phyloP scores from a whole-genome alignment of 2,888 invertebrate genomes.

The Dusona sp. region DNA sequence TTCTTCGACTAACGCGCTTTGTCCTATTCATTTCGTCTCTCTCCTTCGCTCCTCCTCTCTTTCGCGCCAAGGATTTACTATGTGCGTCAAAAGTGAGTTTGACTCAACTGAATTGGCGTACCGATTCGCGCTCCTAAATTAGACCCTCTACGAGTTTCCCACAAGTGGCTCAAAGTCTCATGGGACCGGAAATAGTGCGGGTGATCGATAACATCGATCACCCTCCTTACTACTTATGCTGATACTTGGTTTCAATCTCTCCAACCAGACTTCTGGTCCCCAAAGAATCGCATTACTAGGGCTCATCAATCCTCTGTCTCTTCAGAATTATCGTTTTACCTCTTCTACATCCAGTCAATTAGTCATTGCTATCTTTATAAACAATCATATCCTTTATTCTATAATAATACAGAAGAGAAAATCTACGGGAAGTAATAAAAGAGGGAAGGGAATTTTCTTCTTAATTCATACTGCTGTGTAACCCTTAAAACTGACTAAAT shows the following conservation, averaged over 20 bases:
- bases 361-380: not conserved
- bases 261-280: conserved; percentile 16
- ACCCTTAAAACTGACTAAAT: not conserved
- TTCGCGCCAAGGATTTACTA: conserved; percentile 12
- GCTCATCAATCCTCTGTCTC: conserved; percentile 11
- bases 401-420: not conserved
- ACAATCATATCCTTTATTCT: not conserved
- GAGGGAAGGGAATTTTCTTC: not conserved
- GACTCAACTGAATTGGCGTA: conserved; percentile 55
- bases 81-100: conserved; percentile 56
- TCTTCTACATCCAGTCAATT: not conserved
- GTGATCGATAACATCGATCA: conserved; percentile 68
- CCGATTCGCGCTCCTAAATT: conserved; percentile 71
- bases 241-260: conserved; percentile 24
- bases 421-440: not conserved
- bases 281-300: conserved; percentile 14
- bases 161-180: conserved; percentile 64
- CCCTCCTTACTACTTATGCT: conserved; percentile 47
- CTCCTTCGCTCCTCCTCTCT: not conserved
- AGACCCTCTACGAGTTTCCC: conserved; percentile 63
- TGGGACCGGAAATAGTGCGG: conserved; percentile 66
- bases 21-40: conserved; percentile 25
- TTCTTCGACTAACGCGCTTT: conserved; percentile 73
- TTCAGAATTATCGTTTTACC: not conserved
- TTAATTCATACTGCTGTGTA: not conserved